Base-by-base conservation (phyloP, 2,888 invertebrate genomes). In the Eristalis tenax region DNA sequence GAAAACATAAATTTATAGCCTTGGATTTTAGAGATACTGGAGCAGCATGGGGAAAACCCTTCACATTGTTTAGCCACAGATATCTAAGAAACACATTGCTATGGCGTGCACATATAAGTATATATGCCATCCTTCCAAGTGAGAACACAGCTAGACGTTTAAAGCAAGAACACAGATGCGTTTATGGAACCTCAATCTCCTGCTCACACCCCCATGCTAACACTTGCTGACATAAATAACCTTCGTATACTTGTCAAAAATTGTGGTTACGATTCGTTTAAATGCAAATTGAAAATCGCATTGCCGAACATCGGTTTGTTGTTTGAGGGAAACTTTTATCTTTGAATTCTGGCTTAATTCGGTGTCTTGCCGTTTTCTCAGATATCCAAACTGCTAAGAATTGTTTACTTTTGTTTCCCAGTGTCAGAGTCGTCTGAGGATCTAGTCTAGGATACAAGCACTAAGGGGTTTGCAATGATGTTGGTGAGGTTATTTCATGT, bases 221-320 rank as follows among this genome's bases (percentile, higher is more conserved):
- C 69, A 69, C 50, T 66, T 59, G 75, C 79, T 76, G 83, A 79
- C 87, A 87, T 87, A 87, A 87, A 87, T 87, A 87, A 87, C 87
- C 87, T 76, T 83, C 87, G 83, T 83, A 87, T 83, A 87, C 83
- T 87, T 87, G 87, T 87, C 87, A 87, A 83, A 50, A 87, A 87
- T 87, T 83, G 83, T 73, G 87, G 87, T 83, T 87, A 83, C 87
- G 75, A 87, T 87, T 87, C 87, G 87, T 87, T 87, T 87, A 87
- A 87, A 87, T 87, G 87, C 87, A 87, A 87, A 87, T 87, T 87
- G 86, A 87, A 87, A 87, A 87, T 87, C 79, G 79, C 83, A 87
- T 87, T 83, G 83, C 71, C 78, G 74, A 71, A 76, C 76, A 87
- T 83, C 83, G 83, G 87, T 80, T 83, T 87, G 75, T 76, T 79